phyloP scores from a whole-genome alignment of 2,888 invertebrate species.

The Brachyptera risi region DNA sequence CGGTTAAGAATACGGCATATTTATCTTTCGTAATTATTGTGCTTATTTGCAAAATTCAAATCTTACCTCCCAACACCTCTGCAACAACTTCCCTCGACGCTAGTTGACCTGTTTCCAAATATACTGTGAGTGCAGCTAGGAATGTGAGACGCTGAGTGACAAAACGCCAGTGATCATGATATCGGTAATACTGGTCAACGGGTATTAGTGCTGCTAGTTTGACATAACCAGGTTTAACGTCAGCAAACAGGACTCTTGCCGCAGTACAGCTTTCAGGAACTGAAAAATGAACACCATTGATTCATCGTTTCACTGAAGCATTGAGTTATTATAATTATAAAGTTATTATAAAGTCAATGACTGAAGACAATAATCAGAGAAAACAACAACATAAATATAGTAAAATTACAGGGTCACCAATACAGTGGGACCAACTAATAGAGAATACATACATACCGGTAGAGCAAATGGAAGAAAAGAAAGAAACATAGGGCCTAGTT shows the following conservation, averaged over 20 bases:
- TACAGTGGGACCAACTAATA: too few relatives aligned
- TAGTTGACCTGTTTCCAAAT: slow-evolving; percentile 73
- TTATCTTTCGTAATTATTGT: not conserved
- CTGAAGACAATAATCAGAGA: too few relatives aligned
- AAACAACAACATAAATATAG: too few relatives aligned
- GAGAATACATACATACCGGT: too few relatives aligned
- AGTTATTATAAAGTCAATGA: slow-evolving; percentile 1
- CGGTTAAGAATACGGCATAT: too few relatives aligned
- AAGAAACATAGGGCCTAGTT: too few relatives aligned
- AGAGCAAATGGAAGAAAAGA: too few relatives aligned
- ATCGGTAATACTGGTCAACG: slow-evolving; percentile 76
- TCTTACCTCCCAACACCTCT: slow-evolving; percentile 68
- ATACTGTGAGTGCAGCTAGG: slow-evolving; percentile 70
- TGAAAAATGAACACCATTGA: slow-evolving; percentile 41
- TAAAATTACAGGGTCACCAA: too few relatives aligned
- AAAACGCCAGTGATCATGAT: slow-evolving; percentile 83
- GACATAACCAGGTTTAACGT: slow-evolving; percentile 59
- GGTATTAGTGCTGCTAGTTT: slow-evolving; percentile 65
- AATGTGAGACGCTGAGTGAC: slow-evolving; percentile 77
- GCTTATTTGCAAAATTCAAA: not conserved
- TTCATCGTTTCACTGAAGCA: slow-evolving; percentile 20
- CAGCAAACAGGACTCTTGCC: slow-evolving; percentile 62
- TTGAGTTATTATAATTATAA: not conserved
- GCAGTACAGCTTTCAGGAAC: slow-evolving; percentile 60
- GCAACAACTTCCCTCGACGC: slow-evolving; percentile 72